A percentile compares a stretch with the other conserved stretches of the same genome.
phyloP scores from a whole-genome alignment of 2,797 vertebrate species.

The Limnodromus scolopaceus region DNA sequence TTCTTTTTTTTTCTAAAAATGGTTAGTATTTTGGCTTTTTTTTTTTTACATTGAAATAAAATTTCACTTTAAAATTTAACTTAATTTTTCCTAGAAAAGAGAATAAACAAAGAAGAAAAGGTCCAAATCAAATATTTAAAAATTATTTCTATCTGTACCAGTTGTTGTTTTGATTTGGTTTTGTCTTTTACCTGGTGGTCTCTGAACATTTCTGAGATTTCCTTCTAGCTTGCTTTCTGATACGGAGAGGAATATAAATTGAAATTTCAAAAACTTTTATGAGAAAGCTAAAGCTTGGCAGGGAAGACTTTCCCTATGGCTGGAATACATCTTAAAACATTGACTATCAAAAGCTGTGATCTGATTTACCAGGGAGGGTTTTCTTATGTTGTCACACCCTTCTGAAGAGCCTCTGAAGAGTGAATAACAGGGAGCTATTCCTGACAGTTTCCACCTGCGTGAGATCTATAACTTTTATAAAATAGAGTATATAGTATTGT shows the following conservation, averaged over 20 bases:
- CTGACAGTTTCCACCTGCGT: neutral
- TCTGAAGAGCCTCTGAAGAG: neutral
- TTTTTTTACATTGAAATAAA: neutral
- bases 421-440: constrained; percentile 17
- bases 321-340: constrained; percentile 26
- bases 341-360: constrained; percentile 18
- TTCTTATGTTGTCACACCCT: constrained; percentile 18
- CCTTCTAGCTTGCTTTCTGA: neutral
- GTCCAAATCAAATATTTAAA: neutral
- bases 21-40: neutral
- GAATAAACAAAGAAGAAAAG: neutral
- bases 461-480: neutral
- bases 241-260: neutral
- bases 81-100: neutral
- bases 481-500: neutral
- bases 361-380: neutral
- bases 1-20: neutral
- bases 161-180: neutral
- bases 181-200: neutral
- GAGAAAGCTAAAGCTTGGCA: neutral
- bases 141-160: neutral
- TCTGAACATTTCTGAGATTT: neutral
- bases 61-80: neutral
- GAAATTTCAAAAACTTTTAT: neutral
- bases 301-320: neutral